These are phyloP conservation scores for Synodontis membranacea DNA, from an alignment of 2,113 vertebrate genomes.

Conservation along the genomic window DNA sequence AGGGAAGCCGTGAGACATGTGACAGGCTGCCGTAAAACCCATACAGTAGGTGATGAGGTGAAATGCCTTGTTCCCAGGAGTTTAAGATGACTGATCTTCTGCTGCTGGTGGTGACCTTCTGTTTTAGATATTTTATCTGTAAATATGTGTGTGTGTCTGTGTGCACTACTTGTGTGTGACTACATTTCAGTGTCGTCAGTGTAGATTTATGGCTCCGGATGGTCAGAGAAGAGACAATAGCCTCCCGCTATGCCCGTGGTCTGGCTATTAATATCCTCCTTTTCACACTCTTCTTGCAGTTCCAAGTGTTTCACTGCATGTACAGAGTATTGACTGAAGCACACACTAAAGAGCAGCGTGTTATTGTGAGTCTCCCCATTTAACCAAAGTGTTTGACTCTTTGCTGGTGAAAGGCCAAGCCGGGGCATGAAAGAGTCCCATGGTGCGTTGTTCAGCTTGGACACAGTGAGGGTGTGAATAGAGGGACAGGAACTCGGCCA, in stretches of 20 bases:
- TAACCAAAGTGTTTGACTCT: constrained; percentile 24
- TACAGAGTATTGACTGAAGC: constrained; percentile 11
- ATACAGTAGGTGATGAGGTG: constrained; percentile 10
- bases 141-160: constrained; percentile 29
- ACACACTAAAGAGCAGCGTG: constrained; percentile 19
- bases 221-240: constrained; percentile 9
- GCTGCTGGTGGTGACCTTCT: not conserved
- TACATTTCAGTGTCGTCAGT: constrained; percentile 3
- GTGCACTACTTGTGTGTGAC: constrained; percentile 26
- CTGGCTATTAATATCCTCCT: constrained; percentile 24
- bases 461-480: constrained; percentile 53
- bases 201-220: constrained; percentile 35
- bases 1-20: not conserved
- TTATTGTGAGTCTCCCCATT: not conserved
- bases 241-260: not conserved
- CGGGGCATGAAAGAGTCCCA: constrained; percentile 54
- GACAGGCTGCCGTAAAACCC: constrained; percentile 17
- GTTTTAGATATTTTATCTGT: constrained; percentile 12
- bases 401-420: constrained; percentile 53
- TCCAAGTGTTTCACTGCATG: constrained; percentile 14
- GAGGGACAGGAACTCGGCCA: constrained; percentile 34
- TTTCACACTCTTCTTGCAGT: not conserved
- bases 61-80: constrained; percentile 35
- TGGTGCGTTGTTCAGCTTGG: constrained; percentile 62
- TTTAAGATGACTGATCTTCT: constrained; percentile 20